Conservation (phyloP, 2,113 vertebrate species). For the Saguinus midas region DNA sequence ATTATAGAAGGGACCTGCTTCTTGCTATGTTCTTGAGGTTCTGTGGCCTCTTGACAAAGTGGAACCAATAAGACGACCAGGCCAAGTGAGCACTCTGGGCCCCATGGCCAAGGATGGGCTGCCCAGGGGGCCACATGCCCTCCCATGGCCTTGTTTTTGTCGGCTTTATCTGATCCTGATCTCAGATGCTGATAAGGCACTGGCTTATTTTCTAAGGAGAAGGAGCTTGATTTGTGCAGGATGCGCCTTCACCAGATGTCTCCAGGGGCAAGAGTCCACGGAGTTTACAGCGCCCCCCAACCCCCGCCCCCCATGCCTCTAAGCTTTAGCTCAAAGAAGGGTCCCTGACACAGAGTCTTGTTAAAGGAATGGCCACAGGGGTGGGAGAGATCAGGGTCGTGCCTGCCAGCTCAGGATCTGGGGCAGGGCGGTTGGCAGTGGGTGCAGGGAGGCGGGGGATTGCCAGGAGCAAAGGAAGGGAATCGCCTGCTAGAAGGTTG, state of each 20-base stretch:
- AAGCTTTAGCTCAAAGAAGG: not conserved
- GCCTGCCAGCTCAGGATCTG: not conserved
- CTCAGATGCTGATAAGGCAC: not conserved
- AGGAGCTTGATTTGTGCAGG: not conserved
- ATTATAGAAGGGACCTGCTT: not conserved
- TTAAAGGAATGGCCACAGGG: not conserved
- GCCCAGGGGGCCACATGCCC: rapidly evolving
- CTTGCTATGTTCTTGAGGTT: not conserved
- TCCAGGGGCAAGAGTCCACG: not conserved
- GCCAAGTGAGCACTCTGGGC: not conserved
- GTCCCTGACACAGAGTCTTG: not conserved
- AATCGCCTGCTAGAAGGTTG: not conserved
- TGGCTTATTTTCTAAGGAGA: not conserved
- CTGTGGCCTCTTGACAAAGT: not conserved
- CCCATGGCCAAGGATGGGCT: rapidly evolving
- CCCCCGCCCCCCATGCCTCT: rapidly evolving
- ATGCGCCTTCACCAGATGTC: not conserved
- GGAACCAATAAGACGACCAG: too few species aligned
- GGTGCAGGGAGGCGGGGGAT: not conserved
- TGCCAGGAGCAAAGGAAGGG: too few species aligned
- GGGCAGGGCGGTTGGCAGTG: not conserved
- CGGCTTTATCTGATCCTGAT: rapidly evolving
- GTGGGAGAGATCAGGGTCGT: not conserved
- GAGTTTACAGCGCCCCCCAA: not conserved
- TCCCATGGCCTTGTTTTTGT: rapidly evolving